Evolutionary conservation across 2,797 vertebrate genomes (phyloP), one percentile per base, ranked within the genome.

Genomic region (Echeneis naucrates): DNA sequence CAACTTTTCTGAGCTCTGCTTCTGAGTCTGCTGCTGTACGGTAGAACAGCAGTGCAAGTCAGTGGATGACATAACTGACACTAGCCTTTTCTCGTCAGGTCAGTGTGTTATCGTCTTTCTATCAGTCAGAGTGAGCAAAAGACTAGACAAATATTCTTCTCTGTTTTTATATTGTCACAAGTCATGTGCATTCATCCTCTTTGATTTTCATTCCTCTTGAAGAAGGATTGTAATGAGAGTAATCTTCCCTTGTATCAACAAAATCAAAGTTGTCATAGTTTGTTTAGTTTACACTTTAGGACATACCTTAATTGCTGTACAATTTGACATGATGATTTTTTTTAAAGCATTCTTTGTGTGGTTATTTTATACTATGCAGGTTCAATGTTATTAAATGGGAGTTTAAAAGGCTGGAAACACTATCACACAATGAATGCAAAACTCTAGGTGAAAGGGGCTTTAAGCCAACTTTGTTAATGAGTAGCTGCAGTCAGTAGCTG

Each of bases 1-100:
- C 81, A 66, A 77, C 78, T 69, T 75, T 61, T 80, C 68, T 44
- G 71, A 78, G 83, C 70, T n/a, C n/a, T n/a, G n/a, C n/a, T n/a
- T n/a, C n/a, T 80, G 74, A 80, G 81, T 72, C 83, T 80, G 73
- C 75, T 68, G 75, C 68, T 73, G 52, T 40, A 32, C 48, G 37
- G 75, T 72, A 68, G 72, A 67, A 57, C 57, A n/a, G 57, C 12
- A 42, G 37, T n/a, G n/a, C 63, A 68, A 86, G 53, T 58, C 60
- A 27, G 44, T 1, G 24, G 44, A 68, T 87, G 80, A 87, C 83
- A 72, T 86, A 87, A 85, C 62, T 54, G 51, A 0, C 19, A 23
- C 72, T 11, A 4, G 24, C 51, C 54, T 8, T 32, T 59, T 56
- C 19, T 27, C 40, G n/a, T 44, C 38, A 19, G 30, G 54, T 27